Evolutionary conservation across 2,113 vertebrate species (phyloP).

Genomic region (Tachysurus fulvidraco): DNA sequence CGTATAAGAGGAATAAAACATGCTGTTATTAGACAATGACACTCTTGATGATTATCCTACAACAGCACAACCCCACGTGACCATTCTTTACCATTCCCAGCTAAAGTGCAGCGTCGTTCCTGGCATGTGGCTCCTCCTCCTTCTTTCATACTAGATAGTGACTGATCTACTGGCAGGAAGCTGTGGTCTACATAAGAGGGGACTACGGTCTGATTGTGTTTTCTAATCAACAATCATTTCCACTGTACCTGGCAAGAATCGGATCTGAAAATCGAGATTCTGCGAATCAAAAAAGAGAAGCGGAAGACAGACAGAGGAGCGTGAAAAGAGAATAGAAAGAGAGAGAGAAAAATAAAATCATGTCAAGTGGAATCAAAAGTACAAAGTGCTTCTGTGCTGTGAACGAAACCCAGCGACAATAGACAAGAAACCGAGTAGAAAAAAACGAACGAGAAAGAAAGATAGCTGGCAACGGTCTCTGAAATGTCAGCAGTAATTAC

Average conservation of each 20-base stretch:
- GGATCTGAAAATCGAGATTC: slow-evolving; percentile 78
- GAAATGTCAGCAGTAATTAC: slow-evolving; percentile 36
- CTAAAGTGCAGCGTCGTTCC: slow-evolving; percentile 16
- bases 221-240: slow-evolving; percentile 51
- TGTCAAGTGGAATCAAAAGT: slow-evolving; percentile 52
- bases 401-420: slow-evolving; percentile 11
- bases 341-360: slow-evolving; percentile 26
- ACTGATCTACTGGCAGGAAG: slow-evolving; percentile 37
- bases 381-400: neutral
- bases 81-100: neutral
- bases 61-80: neutral
- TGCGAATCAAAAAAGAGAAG: slow-evolving; percentile 65
- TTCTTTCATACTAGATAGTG: slow-evolving; percentile 12
- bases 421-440: slow-evolving; percentile 16
- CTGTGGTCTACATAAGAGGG: slow-evolving; percentile 32
- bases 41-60: neutral
- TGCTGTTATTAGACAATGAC: neutral
- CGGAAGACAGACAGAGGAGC: neutral
- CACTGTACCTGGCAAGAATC: slow-evolving; percentile 75
- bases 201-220: slow-evolving; percentile 28
- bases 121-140: slow-evolving; percentile 35
- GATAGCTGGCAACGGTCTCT: slow-evolving; percentile 32
- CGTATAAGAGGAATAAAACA: slow-evolving; percentile 1
- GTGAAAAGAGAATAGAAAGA: slow-evolving; percentile 3
- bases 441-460: slow-evolving; percentile 21